Evolutionary conservation across 2,888 invertebrate species (phyloP).

Genomic region (Amphimallon solstitiale): DNA sequence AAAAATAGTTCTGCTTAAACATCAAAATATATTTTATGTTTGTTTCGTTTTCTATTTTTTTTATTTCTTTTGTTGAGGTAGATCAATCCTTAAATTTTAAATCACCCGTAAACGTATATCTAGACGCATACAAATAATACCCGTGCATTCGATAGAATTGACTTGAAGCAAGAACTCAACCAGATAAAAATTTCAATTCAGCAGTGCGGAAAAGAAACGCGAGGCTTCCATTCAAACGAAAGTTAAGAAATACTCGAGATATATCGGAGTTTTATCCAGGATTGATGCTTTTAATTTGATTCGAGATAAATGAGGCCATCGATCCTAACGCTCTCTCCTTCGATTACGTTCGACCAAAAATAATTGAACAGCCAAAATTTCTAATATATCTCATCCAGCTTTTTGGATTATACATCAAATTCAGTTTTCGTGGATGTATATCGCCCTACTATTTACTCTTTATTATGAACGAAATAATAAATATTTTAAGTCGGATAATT

Average conservation of each 20-base stretch:
- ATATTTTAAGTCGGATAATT: too few species aligned
- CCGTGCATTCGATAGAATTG: neutral
- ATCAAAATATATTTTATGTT: neutral
- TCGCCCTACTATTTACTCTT: too few species aligned
- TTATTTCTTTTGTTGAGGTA: neutral
- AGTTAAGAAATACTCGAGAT: neutral
- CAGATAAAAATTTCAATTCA: conserved; percentile 31
- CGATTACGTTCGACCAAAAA: too few species aligned
- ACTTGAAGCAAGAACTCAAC: conserved; percentile 5
- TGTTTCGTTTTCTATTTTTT: neutral
- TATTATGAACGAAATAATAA: too few species aligned
- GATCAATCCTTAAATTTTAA: neutral
- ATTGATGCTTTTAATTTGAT: conserved; percentile 25
- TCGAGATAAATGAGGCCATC: conserved; percentile 15
- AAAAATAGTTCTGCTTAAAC: too few species aligned
- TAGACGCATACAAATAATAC: neutral
- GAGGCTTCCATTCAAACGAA: conserved; percentile 14
- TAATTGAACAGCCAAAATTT: too few species aligned
- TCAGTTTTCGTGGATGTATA: too few species aligned
- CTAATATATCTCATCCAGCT: too few species aligned
- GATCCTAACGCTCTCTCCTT: neutral
- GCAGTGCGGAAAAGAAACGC: neutral
- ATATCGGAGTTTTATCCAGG: conserved; percentile 8
- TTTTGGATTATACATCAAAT: too few species aligned
- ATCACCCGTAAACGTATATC: neutral